Percentiles rank a stretch among this genome's conserved stretches.
These are phyloP conservation scores for Acanthiza pusilla DNA, from an alignment of 2,797 vertebrate species.

Conservation along the genomic window DNA sequence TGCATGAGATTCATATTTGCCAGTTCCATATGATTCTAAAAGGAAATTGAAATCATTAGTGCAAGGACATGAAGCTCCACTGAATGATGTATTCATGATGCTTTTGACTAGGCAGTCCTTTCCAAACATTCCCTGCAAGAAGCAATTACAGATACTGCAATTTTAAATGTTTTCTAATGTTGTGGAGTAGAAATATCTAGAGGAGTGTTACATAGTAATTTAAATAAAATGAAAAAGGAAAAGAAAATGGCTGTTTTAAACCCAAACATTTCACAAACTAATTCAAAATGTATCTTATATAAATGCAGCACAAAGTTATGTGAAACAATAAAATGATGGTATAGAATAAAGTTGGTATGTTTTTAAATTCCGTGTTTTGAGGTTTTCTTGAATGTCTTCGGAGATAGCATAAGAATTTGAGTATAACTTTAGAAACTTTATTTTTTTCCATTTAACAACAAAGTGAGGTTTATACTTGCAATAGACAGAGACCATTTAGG, in stretches of 20 bases:
- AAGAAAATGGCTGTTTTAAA: neutral
- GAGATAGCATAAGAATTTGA: neutral
- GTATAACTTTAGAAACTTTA: neutral
- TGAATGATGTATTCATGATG: neutral
- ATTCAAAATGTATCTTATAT: neutral
- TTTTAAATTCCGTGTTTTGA: neutral
- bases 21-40: neutral
- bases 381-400: neutral
- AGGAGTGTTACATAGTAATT: neutral
- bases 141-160: neutral
- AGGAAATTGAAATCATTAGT: neutral
- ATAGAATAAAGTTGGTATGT: neutral
- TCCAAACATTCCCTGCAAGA: neutral
- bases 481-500: neutral
- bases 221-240: neutral
- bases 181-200: neutral
- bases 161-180: neutral
- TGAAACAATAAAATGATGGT: neutral
- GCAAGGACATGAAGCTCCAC: neutral
- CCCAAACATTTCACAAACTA: neutral
- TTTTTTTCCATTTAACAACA: neutral
- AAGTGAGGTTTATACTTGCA: neutral
- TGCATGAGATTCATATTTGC: neutral
- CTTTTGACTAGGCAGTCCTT: neutral
- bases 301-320: neutral